Base-by-base conservation (phyloP, 2,888 invertebrate genomes). In the Plebejus melissa region DNA sequence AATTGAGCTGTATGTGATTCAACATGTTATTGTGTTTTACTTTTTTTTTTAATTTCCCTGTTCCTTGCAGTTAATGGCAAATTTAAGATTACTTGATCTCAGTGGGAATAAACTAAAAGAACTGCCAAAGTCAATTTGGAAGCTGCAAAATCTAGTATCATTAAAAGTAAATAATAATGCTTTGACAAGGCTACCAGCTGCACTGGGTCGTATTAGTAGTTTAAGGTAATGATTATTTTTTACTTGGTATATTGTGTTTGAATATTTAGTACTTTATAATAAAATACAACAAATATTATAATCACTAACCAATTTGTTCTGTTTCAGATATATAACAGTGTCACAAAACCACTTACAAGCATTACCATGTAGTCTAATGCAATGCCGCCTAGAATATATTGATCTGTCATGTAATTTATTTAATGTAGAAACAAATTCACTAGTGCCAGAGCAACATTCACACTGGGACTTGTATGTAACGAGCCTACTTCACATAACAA, bases 121-220 rank as follows among this genome's bases (percentile, higher is more conserved):
- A 78, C 86, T 97, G 78, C 97, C 97, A 9, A 89, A 94, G 76
- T 92, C 94, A 72, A 89, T 97, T 74, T 94, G 95, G 82, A 96
- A 95, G 84, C 87, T 96, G 32, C 90, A 94, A 79, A 93, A 89
- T 28, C 87, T 97, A 77, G 90, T 95, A 0, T 95, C 95, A 36
- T 87, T 97, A 3, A 95, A 96, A 82, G 78, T 96, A 6, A 95
- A 95, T 81, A 87, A 95, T 75, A 97, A 97, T 86, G 81, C 85
- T 57, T 83, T 97, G 3, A 85, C 80, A 57, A 83, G 83, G 46
- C 83, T 97, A 76, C 97, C 97, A 1, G 94, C 95, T 74, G 95
- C 95, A 22, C 87, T 97, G 74, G 96, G 96, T 6, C 94, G 94
- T 41, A 90, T 96, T 71, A 87, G 79, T 76, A 88, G 86, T 76